These are phyloP conservation scores for Alligator mississippiensis DNA, from an alignment of 2,113 vertebrate genomes.

Conservation along the genomic window DNA sequence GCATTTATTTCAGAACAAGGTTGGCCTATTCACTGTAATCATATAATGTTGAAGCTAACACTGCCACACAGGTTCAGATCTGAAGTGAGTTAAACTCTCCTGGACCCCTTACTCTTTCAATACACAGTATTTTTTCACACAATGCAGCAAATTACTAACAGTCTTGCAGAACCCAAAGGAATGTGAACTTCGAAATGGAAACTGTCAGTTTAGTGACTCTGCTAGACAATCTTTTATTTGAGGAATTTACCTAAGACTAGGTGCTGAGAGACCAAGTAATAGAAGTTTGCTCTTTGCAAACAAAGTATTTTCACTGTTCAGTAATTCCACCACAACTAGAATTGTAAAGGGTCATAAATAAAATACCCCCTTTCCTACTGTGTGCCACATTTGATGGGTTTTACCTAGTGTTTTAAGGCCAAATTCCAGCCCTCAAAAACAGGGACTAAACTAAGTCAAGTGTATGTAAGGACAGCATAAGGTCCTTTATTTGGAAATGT, in stretches of 20 bases:
- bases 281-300: slow-evolving; percentile 53
- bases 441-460: not conserved
- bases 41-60: slow-evolving; percentile 56
- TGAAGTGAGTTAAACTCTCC: slow-evolving; percentile 62
- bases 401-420: not conserved
- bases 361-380: slow-evolving; percentile 34
- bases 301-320: slow-evolving; percentile 24
- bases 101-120: slow-evolving; percentile 51
- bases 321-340: slow-evolving; percentile 33
- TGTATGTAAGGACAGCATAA: not conserved
- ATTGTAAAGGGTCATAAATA: not conserved
- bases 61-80: slow-evolving; percentile 37
- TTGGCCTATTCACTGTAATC: slow-evolving; percentile 59
- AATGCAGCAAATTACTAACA: slow-evolving; percentile 52
- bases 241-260: slow-evolving; percentile 44
- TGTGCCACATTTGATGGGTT: not conserved
- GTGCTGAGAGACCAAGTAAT: slow-evolving; percentile 8
- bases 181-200: slow-evolving; percentile 48
- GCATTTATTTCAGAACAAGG: slow-evolving; percentile 59
- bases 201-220: slow-evolving; percentile 22
- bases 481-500: not conserved
- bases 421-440: not conserved
- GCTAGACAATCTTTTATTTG: slow-evolving; percentile 46
- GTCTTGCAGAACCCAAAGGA: slow-evolving; percentile 33
- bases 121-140: slow-evolving; percentile 51